Evolutionary conservation across 2,888 invertebrate species (phyloP).

Genomic region (Catonia carolina): DNA sequence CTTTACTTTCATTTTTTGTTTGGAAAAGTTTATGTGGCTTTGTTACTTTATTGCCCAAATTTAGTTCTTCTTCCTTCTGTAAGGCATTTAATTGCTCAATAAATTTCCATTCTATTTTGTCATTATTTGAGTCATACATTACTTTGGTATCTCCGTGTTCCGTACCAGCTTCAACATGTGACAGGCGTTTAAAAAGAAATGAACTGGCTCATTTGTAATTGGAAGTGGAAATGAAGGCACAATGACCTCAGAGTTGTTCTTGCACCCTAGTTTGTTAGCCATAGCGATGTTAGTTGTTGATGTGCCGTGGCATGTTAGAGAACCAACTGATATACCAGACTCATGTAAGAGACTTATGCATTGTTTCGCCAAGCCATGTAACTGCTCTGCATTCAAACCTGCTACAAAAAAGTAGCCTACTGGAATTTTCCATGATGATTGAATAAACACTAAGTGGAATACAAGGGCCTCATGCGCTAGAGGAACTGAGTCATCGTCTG

Average conservation of each 20-base stretch:
- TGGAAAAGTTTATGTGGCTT: slow-evolving; percentile 22
- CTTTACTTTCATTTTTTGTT: too few relatives aligned
- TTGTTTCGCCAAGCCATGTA: slow-evolving; percentile 9
- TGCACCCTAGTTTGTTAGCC: slow-evolving; percentile 7
- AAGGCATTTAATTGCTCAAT: slow-evolving; percentile 24
- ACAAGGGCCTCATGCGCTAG: slow-evolving; percentile 19
- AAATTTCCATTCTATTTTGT: slow-evolving; percentile 23
- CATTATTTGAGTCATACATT: slow-evolving; percentile 15
- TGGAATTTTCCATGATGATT: too few relatives aligned
- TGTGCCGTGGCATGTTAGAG: too few relatives aligned
- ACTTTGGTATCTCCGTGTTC: slow-evolving; percentile 22
- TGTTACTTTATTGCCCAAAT: slow-evolving; percentile 28
- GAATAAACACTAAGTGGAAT: slow-evolving; percentile 16
- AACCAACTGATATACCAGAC: not conserved
- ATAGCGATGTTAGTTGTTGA: not conserved
- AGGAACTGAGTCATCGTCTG: slow-evolving; percentile 14
- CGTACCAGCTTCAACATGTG: slow-evolving; percentile 29
- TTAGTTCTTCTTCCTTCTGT: slow-evolving; percentile 22
- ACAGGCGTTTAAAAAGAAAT: slow-evolving; percentile 28
- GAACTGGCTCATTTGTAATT: slow-evolving; percentile 26
- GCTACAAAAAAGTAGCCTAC: slow-evolving; percentile 15
- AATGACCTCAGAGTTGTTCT: too few relatives aligned
- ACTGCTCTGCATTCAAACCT: slow-evolving; percentile 9
- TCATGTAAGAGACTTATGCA: slow-evolving; percentile 7
- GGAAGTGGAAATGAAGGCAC: too few relatives aligned